Evolutionary conservation across 30 jellyfish, hydroid and myxozoan species (phyloP).

Genomic region (Turritopsis dohrnii): DNA sequence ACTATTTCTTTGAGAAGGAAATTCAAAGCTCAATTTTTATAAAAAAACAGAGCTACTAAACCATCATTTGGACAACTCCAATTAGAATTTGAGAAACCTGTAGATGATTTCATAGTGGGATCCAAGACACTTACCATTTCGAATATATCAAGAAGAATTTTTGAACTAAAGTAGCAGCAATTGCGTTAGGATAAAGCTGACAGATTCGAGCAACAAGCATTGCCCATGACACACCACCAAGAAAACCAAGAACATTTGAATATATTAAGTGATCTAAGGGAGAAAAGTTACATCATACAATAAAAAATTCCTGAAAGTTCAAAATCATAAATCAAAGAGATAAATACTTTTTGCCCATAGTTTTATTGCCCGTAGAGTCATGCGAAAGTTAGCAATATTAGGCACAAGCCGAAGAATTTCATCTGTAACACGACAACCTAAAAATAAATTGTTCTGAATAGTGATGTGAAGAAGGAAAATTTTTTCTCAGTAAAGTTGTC

Average conservation of each 20-base stretch:
- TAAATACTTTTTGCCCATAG: slow-evolving; percentile 87
- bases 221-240: slow-evolving; percentile 99
- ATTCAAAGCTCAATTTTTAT: background rate
- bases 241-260: slow-evolving; percentile 98
- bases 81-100: too few relatives aligned
- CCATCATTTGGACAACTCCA: too few relatives aligned
- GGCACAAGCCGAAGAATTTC: slow-evolving; percentile 93
- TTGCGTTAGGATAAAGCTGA: slow-evolving; percentile 95
- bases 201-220: slow-evolving; percentile 97
- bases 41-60: background rate
- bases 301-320: background rate
- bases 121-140: slow-evolving; percentile 63
- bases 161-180: slow-evolving; percentile 88
- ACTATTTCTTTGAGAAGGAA: background rate
- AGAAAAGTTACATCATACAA: background rate
- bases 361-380: slow-evolving; percentile 86
- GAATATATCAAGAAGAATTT: slow-evolving; percentile 85
- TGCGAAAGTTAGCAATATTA: slow-evolving; percentile 63
- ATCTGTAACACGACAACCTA: slow-evolving; percentile 99
- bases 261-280: slow-evolving; percentile 73
- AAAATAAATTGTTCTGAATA: background rate
- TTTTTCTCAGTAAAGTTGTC: background rate
- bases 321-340: background rate
- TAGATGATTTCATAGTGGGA: too few relatives aligned
- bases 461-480: background rate